Evolutionary conservation across 2,797 vertebrate genomes (phyloP).

Genomic region (Jordanella pulchra): DNA sequence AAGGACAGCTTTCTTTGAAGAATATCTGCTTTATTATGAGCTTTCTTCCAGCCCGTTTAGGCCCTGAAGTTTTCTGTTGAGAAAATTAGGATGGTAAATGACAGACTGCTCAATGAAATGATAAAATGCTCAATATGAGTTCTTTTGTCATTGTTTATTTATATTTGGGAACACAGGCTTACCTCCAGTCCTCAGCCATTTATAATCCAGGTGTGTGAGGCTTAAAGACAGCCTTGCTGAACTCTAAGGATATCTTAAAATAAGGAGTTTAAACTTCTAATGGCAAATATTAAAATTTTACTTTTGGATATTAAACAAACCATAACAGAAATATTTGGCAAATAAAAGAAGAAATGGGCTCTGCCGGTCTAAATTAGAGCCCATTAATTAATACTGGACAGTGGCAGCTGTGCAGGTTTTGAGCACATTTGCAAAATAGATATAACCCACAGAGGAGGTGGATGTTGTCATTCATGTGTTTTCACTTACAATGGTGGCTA

Average conservation of each 20-base stretch:
- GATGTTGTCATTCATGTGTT: too few species aligned
- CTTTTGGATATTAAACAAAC: not conserved
- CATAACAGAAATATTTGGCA: too few species aligned
- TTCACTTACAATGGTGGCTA: constrained; percentile 51
- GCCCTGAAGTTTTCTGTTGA: too few species aligned
- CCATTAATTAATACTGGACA: not conserved
- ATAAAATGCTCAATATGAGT: not conserved
- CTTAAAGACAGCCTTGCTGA: not conserved
- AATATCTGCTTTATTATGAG: not conserved
- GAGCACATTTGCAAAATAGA: not conserved
- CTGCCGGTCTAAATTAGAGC: not conserved
- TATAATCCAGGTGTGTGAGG: not conserved
- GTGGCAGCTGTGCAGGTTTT: constrained; percentile 1
- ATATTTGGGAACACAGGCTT: not conserved
- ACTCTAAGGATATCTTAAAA: not conserved
- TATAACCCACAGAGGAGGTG: not conserved
- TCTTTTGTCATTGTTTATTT: not conserved
- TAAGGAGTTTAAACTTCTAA: not conserved
- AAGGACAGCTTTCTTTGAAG: not conserved
- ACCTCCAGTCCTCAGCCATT: not conserved
- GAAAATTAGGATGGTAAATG: not conserved
- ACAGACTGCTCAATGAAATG: not conserved
- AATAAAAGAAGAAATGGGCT: not conserved
- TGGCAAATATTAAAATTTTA: not conserved
- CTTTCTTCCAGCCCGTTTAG: too few species aligned